phyloP scores from a whole-genome alignment of 2,888 invertebrate species.

The Metalampra italica region DNA sequence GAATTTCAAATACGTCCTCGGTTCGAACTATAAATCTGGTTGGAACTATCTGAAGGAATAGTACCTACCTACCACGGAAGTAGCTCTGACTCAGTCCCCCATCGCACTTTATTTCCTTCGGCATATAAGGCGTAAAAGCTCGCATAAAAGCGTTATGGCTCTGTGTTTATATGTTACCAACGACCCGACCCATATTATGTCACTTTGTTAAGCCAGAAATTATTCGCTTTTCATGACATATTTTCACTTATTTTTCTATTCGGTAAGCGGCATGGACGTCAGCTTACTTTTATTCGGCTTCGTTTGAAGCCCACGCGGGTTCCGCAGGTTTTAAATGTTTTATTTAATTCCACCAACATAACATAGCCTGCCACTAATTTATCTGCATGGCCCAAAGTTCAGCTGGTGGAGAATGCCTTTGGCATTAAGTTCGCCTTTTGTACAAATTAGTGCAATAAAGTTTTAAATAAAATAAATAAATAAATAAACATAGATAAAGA shows the following conservation, averaged over 20 bases:
- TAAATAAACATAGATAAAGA: no score
- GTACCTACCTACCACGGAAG: neutral
- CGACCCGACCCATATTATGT: conserved; percentile 22
- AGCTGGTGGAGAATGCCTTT: no score
- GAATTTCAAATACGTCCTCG: neutral
- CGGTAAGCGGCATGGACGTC: neutral
- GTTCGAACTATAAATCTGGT: neutral
- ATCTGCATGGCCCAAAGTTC: no score
- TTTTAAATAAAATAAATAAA: no score
- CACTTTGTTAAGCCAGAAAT: conserved; percentile 4
- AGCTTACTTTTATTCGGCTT: neutral
- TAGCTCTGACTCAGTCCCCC: conserved; percentile 7
- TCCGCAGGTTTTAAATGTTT: no score
- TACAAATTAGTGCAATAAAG: no score
- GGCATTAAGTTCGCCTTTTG: no score
- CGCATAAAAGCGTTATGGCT: conserved; percentile 26
- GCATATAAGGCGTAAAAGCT: conserved; percentile 24
- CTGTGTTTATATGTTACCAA: conserved; percentile 25
- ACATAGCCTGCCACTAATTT: no score
- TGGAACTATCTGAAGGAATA: neutral
- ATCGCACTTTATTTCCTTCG: conserved; percentile 23
- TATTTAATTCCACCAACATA: no score
- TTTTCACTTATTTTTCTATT: neutral
- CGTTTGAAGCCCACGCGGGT: no score
- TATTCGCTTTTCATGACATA: neutral